A percentile compares a stretch with the other conserved stretches of the same genome.
These are phyloP conservation scores for Melanotaenia boesemani DNA, from an alignment of 2,797 vertebrate genomes.

Conservation along the genomic window DNA sequence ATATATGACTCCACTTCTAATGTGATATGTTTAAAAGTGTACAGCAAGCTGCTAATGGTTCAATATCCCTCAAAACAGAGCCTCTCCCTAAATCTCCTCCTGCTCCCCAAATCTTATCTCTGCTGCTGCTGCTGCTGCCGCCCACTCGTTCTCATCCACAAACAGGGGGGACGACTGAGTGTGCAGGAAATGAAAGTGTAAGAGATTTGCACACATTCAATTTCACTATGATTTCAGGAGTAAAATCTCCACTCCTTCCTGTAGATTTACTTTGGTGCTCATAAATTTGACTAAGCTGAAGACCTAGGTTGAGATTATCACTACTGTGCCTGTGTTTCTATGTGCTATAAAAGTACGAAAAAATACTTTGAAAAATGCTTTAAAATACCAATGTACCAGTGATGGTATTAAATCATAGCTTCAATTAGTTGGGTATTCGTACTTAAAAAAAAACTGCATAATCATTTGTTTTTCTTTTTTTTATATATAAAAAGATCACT, in stretches of 20 bases:
- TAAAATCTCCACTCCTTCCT: background rate
- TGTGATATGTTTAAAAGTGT: conserved; percentile 59
- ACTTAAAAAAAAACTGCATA: background rate
- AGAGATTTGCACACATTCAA: conserved; percentile 21
- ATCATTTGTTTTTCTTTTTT: too few relatives aligned
- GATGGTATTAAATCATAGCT: background rate
- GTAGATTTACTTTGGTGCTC: background rate
- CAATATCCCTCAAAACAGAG: conserved; percentile 67
- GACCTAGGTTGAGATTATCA: background rate
- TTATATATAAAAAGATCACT: too few relatives aligned
- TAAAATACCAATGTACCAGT: background rate
- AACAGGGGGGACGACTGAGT: conserved; percentile 17
- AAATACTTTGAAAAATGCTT: background rate
- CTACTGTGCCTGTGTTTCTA: background rate
- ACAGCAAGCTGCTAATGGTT: conserved; percentile 62
- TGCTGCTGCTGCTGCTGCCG: conserved; percentile 31
- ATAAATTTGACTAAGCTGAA: background rate
- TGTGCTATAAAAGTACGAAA: background rate
- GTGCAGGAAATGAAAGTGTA: conserved; percentile 47
- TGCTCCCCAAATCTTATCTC: conserved; percentile 59
- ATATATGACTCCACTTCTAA: conserved; percentile 23
- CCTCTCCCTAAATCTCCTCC: conserved; percentile 22
- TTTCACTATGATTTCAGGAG: conserved; percentile 7
- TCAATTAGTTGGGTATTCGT: background rate
- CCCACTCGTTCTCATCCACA: conserved; percentile 52